Conservation (phyloP, 2,888 invertebrate genomes). For the Volucella inanis region DNA sequence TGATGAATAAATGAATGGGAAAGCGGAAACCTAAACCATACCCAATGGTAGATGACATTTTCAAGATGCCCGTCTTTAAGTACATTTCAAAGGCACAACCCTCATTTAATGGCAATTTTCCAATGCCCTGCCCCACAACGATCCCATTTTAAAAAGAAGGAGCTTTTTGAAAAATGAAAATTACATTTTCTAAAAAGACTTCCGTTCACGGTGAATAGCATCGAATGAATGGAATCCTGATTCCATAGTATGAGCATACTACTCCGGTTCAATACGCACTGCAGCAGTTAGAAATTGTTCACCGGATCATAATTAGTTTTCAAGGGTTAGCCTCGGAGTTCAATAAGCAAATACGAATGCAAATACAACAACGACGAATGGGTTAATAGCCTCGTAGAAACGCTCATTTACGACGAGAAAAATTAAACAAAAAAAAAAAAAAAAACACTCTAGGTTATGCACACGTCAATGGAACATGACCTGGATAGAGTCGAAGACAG, state of each 20-base stretch:
- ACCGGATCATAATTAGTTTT: constrained; percentile 29
- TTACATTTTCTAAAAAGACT: constrained; percentile 32
- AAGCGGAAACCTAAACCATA: not conserved
- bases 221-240: constrained; percentile 43
- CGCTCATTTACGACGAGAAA: not conserved
- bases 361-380: not conserved
- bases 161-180: constrained; percentile 28
- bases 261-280: not conserved
- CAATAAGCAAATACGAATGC: not conserved
- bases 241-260: constrained; percentile 1
- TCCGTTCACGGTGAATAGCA: constrained; percentile 50
- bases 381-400: not conserved
- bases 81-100: constrained; percentile 26
- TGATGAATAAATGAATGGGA: not conserved
- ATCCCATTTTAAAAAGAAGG: not conserved
- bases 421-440: too few relatives aligned
- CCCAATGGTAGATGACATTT: constrained; percentile 15
- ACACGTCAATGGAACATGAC: constrained; percentile 8
- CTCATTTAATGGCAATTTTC: constrained; percentile 24
- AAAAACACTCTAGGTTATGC: not conserved
- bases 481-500: not conserved
- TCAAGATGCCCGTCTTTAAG: constrained; percentile 32
- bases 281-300: not conserved
- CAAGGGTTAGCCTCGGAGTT: constrained; percentile 21
- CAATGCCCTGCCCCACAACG: constrained; percentile 22